Percentiles rank a stretch among this genome's conserved stretches.
Evolutionary conservation across 2,113 vertebrate species (phyloP).

Genomic region (Pandion haliaetus): DNA sequence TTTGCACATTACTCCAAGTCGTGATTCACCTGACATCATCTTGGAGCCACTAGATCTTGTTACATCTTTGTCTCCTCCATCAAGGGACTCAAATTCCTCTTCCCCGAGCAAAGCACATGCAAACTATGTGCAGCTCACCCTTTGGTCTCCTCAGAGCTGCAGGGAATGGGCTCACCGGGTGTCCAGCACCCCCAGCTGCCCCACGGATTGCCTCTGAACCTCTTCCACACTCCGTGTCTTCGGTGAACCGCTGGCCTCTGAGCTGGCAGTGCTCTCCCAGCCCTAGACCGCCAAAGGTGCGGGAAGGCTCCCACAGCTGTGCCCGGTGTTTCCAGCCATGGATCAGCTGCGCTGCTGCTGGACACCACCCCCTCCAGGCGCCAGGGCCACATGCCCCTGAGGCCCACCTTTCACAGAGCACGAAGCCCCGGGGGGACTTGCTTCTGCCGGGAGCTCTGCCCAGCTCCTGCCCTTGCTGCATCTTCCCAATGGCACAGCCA

Average conservation of each 20-base stretch:
- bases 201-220: not conserved
- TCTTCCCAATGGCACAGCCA: not conserved
- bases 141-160: not conserved
- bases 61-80: not conserved
- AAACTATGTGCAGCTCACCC: not conserved
- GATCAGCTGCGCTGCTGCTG: not conserved
- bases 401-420: not conserved
- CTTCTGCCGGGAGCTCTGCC: not conserved
- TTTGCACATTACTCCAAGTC: not conserved
- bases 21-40: not conserved
- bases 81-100: not conserved
- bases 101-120: not conserved
- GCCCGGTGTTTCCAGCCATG: too few species aligned
- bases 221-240: not conserved
- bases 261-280: not conserved
- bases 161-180: not conserved
- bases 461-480: not conserved
- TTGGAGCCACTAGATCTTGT: not conserved
- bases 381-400: rapidly evolving
- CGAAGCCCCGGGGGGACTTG: not conserved
- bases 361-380: not conserved
- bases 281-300: not conserved
- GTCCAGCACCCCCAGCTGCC: not conserved
- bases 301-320: not conserved
- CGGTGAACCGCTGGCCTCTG: rapidly evolving